A percentile compares a stretch with the other conserved stretches of the same genome.
These are phyloP conservation scores for Labrus mixtus DNA, from an alignment of 2,113 vertebrate species.

Conservation along the genomic window DNA sequence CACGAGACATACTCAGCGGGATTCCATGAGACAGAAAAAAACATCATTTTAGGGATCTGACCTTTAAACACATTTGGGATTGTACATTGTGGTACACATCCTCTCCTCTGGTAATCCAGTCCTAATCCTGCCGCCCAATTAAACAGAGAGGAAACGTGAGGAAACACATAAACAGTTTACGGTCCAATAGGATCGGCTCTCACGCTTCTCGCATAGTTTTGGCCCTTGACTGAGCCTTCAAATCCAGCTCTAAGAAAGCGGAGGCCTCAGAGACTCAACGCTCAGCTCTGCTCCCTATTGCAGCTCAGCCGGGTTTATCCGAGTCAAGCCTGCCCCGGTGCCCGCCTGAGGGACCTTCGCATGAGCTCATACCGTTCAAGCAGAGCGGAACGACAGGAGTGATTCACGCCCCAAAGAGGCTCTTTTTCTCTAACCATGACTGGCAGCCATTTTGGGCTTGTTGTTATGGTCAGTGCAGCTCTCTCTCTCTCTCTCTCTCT, in stretches of 20 bases:
- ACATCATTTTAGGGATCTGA: background rate
- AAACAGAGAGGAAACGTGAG: slow-evolving; percentile 59
- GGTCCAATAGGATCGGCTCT: slow-evolving; percentile 51
- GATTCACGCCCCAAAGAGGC: slow-evolving; percentile 26
- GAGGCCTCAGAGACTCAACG: slow-evolving; percentile 22
- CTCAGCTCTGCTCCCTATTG: slow-evolving; percentile 13
- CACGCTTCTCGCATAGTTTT: slow-evolving; percentile 18
- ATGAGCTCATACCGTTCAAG: slow-evolving; percentile 31
- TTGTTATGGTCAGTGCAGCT: slow-evolving; percentile 25
- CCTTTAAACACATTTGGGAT: slow-evolving; percentile 28
- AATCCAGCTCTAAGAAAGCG: slow-evolving; percentile 24
- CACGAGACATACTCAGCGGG: background rate
- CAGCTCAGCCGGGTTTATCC: slow-evolving; percentile 7
- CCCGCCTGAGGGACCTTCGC: slow-evolving; percentile 17
- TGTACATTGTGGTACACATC: slow-evolving; percentile 10
- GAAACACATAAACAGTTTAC: slow-evolving; percentile 44
- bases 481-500: slow-evolving; percentile 6
- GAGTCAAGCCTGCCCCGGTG: slow-evolving; percentile 5
- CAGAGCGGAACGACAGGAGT: slow-evolving; percentile 13
- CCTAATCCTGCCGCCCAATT: slow-evolving; percentile 69
- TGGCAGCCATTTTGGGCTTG: slow-evolving; percentile 54
- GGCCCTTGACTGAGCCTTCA: slow-evolving; percentile 15
- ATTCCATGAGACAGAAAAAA: background rate
- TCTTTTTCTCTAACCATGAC: slow-evolving; percentile 23
- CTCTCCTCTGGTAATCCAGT: slow-evolving; percentile 62